Evolutionary conservation across 2,113 vertebrate species (phyloP), one percentile per base, ranked within the genome.

Genomic region (Ploceus nigricollis): DNA sequence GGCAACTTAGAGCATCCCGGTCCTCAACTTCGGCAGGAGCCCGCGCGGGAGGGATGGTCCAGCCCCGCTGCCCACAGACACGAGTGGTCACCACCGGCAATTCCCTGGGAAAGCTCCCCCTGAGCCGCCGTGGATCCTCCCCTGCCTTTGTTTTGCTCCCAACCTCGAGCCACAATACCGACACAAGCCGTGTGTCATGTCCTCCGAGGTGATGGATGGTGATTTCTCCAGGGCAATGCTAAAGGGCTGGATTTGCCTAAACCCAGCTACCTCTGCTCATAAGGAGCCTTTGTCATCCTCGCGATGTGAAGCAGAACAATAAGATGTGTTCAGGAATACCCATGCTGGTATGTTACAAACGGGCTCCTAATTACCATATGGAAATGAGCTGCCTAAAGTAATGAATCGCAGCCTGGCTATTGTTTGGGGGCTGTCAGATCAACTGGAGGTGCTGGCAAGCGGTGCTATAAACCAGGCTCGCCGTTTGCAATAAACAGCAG

Each of bases 241-340:
- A 31, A 82, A 3, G 63, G 45, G 60, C 8, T 61, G 82, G 33
- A 54, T 91, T 33, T 45, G 58, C 44, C 53, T 3, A 13, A 72
- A 56, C 10, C 21, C 66, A 7, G 14, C 48, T 44, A 8, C 16
- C 71, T 39, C 68, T 8, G 42, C 0, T 58, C 51, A 0, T 2
- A 24, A 54, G 42, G 30, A 47, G 64, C 82, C 72, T 96, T 95
- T 96, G 90, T 81, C 88, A 92, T 58, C 68, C 48, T 54, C 4
- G 19, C 10, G 3, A 6, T 2, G 60, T 1, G 66, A 25, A 70
- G 51, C 45, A 21, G 86, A 90, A 89, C 92, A 90, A 73, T 87
- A 11, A 71, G 82, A 68, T 1, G 47, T 69, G 83, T 66, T 89
- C 51, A 44, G 22, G 57, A 77, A 50, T 35, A 63, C 27, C 78